Evolutionary conservation across 2,113 vertebrate species (phyloP), one percentile per base, ranked within the genome.

Genomic region (Gymnogyps californianus): DNA sequence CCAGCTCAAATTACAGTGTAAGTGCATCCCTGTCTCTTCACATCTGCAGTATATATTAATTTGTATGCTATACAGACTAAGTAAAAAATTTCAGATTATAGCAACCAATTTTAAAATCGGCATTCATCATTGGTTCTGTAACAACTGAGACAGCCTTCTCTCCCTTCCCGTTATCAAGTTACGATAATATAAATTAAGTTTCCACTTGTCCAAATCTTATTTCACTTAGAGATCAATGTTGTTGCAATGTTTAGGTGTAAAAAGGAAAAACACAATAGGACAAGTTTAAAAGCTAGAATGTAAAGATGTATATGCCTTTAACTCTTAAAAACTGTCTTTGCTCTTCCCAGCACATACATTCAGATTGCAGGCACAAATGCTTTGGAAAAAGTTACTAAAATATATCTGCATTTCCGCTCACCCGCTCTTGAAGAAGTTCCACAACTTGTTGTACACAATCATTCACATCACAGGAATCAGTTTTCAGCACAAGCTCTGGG

Each of bases 401-500:
- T 34, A 57, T 8, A 58, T 22, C 38, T n/a, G 65, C 21, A 47
- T 71, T 70, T 83, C 34, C 69, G 26, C 98, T 98, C 94, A 99
- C 99, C 98, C 98, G 98, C 83, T 99, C 99, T 94, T 99, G 99
- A 72, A 99, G 99, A 93, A 99, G 98, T 87, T 99, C 99, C 78
- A 99, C 96, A 31, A 99, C 98, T 91, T 99, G 99, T 77, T 99
- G 99, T 82, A 99, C 98, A 65, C 99, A 99, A 70, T 99, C 99
- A 40, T 99, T 99, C 36, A 99, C 99, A 47, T 97, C 99, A 97
- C 99, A 99, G 32, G 99, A 99, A 96, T 99, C 99, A 0, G 99
- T 99, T 98, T 99, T 99, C 96, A 99, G 98, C 84, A 99, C 99
- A 97, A 99, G 97, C 80, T 99, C 99, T 10, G 99, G 99, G 26